These are phyloP conservation scores for Ptychochromis oligacanthus DNA, from an alignment of 2,113 vertebrate genomes.

Conservation along the genomic window DNA sequence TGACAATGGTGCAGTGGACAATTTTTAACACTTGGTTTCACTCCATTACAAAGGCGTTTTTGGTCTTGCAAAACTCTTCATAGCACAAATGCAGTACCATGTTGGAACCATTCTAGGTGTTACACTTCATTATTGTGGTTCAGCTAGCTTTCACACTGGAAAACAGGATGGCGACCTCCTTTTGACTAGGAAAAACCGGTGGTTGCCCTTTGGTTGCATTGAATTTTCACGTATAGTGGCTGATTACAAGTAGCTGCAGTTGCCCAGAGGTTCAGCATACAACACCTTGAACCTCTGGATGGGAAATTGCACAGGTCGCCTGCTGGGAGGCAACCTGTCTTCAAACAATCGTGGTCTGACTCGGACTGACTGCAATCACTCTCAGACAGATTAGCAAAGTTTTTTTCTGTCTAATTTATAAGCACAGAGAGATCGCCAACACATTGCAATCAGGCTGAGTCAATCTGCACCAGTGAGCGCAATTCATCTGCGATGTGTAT, in stretches of 20 bases:
- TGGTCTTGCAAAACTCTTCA: background rate
- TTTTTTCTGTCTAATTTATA: background rate
- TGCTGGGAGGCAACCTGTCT: too few species aligned
- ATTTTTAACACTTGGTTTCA: too few species aligned
- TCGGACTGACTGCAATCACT: background rate
- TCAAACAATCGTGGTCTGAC: too few species aligned
- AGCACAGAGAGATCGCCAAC: background rate
- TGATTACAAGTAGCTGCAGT: background rate
- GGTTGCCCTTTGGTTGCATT: background rate
- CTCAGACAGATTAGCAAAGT: background rate
- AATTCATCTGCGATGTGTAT: background rate
- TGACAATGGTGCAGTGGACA: too few species aligned
- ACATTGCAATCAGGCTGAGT: background rate
- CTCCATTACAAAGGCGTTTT: too few species aligned
- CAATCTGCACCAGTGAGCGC: background rate
- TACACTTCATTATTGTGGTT: fast-evolving
- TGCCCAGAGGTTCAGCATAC: background rate
- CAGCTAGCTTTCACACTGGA: background rate
- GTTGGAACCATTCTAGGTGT: background rate
- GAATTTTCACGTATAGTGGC: background rate
- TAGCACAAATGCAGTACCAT: background rate
- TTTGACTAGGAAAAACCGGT: background rate
- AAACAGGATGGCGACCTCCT: background rate
- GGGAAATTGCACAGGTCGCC: background rate
- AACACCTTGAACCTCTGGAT: background rate